Conservation (phyloP, 2,113 vertebrate genomes). For the Calonectris borealis region DNA sequence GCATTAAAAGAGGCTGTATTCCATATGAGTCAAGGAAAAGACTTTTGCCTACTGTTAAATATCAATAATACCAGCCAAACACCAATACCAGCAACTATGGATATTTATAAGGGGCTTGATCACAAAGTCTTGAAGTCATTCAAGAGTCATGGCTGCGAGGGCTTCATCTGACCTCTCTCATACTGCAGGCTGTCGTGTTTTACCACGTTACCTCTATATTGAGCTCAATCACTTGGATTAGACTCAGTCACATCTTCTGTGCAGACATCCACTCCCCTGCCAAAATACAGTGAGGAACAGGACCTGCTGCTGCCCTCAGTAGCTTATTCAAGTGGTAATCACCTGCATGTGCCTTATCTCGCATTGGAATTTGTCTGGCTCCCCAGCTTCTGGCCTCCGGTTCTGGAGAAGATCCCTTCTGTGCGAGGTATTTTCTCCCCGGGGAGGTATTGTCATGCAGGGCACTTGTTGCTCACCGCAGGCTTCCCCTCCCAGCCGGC, state of each 20-base stretch:
- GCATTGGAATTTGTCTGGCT: constrained; percentile 20
- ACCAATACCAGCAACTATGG: neutral
- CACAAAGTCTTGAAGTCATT: neutral
- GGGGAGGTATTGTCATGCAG: constrained; percentile 61
- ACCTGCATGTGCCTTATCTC: neutral
- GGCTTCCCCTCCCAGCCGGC: constrained; percentile 50
- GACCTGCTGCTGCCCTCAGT: neutral
- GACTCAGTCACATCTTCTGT: neutral
- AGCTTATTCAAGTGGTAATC: neutral
- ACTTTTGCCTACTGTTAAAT: neutral
- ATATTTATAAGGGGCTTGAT: neutral
- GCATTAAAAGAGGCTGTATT: neutral
- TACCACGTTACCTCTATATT: neutral
- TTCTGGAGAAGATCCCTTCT: neutral
- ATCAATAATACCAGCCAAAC: neutral
- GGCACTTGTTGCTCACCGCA: constrained; percentile 64
- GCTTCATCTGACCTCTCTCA: neutral
- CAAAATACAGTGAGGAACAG: neutral
- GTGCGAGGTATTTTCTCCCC: constrained; percentile 2
- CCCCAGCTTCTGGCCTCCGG: neutral
- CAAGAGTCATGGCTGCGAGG: accelerated
- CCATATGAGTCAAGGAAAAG: neutral
- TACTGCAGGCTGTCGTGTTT: accelerated
- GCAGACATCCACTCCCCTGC: neutral
- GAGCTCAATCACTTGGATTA: neutral